Base-by-base conservation (phyloP, 2,888 invertebrate species). In the Drosophila recens region DNA sequence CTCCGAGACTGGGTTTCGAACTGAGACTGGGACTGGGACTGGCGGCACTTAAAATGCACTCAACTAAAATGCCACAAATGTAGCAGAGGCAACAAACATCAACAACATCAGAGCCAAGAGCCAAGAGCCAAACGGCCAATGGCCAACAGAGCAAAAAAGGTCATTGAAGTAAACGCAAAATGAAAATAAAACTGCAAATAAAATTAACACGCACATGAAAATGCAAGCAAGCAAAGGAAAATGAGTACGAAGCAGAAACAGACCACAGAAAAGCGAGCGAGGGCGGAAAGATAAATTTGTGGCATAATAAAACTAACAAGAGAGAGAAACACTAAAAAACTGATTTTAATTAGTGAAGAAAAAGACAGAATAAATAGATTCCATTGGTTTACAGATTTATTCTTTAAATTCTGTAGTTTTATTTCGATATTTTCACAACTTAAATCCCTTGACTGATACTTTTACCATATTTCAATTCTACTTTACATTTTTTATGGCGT, bases 31-130 rank as follows among this genome's bases (percentile, higher is more conserved):
- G 2, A 30, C 2, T 5, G n/a, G 33, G 56, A 34, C 79, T 53
- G 72, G 59, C 48, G 65, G 79, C 79, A 79, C 79, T 79, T 79
- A 80, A 81, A 79, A 81, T 78, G 79, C 79, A 79, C 81, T 79
- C 79, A 79, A 73, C 79, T 81, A 81, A 79, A 79, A 79, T 79
- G 80, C 80, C 79, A 80, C 80, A 79, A 76, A 77, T 81, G 78
- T 70, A 36, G 61, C 56, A 53, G 36, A 43, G 57, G 45, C 68
- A 80, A 67, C 68, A 66, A 67, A 72, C 80, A 68, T 45, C 76
- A 76, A 65, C 67, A 78, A 54, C 62, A 62, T 33, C 51, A 15
- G 11, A 46, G 72, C 53, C 64, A 70, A 54, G 45, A 65, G 53
- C 59, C 42, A 70, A 66, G 30, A 33, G 45, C 56, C 52, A 59